Conservation (phyloP, 2,888 invertebrate species). For the Heliconius aoede region DNA sequence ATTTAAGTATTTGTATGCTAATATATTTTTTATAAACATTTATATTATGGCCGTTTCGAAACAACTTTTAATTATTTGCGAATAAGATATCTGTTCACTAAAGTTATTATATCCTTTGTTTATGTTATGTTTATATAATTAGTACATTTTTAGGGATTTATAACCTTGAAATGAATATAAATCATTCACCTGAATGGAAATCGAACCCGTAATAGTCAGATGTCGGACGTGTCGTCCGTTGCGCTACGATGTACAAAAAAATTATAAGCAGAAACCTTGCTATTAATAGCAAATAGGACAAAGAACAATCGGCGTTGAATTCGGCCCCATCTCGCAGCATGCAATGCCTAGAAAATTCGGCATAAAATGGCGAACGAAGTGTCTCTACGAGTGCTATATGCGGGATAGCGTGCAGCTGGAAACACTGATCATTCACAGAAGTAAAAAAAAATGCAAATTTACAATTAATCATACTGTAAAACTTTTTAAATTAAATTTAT, state of each 20-base stretch:
- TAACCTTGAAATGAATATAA: no score
- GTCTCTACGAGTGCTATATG: background rate
- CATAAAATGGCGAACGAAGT: background rate
- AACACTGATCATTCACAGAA: conserved; percentile 48
- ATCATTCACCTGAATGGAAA: no score
- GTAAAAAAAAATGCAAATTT: conserved; percentile 30
- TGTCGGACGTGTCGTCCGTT: no score
- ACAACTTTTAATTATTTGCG: conserved; percentile 17
- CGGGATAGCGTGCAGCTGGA: no score
- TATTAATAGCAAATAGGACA: no score
- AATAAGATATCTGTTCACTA: background rate
- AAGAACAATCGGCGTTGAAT: background rate
- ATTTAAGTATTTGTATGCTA: conserved; percentile 58
- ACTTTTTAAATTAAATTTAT: no score
- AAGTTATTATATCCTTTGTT: background rate
- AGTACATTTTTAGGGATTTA: background rate
- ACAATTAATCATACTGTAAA: background rate
- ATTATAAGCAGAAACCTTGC: no score
- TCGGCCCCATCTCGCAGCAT: background rate
- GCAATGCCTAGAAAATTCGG: background rate
- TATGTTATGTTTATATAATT: background rate
- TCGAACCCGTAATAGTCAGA: no score
- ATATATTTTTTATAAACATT: conserved; percentile 51
- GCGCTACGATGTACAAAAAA: no score
- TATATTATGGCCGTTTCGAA: conserved; percentile 24